phyloP scores from a whole-genome alignment of 2,113 vertebrate species.

The Zosterops japonicus region DNA sequence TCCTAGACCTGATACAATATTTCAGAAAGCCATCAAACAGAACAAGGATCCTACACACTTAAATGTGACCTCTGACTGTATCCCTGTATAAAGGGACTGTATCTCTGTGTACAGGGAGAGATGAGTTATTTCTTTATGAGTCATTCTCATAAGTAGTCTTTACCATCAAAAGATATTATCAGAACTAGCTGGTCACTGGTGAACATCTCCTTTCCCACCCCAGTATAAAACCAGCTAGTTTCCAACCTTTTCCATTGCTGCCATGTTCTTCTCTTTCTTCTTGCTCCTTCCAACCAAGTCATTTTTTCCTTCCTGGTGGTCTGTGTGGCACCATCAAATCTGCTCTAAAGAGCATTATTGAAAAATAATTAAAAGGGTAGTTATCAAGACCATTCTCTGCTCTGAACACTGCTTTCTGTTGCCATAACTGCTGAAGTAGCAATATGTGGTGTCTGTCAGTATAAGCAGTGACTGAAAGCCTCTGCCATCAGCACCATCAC shows the following conservation, averaged over 20 bases:
- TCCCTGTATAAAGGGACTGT: neutral
- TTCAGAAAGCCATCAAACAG: neutral
- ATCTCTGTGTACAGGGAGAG: neutral
- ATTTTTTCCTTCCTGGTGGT: neutral
- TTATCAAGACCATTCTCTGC: neutral
- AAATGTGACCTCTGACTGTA: neutral
- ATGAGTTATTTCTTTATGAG: neutral
- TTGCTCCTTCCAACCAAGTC: neutral
- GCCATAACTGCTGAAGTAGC: neutral
- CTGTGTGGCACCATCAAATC: neutral
- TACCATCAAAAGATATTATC: neutral
- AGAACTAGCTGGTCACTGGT: neutral
- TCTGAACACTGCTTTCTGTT: neutral
- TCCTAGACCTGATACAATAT: neutral
- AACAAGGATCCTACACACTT: neutral
- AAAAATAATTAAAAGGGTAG: neutral
- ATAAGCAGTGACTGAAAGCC: neutral
- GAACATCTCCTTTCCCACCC: neutral
- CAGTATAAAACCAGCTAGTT: neutral
- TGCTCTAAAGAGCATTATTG: neutral
- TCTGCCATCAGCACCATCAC: neutral
- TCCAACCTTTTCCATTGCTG: neutral
- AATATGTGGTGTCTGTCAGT: neutral
- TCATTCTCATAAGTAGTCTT: neutral
- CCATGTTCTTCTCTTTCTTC: neutral